phyloP scores from a whole-genome alignment of 2,113 vertebrate genomes.

The Dipodomys ordii region DNA sequence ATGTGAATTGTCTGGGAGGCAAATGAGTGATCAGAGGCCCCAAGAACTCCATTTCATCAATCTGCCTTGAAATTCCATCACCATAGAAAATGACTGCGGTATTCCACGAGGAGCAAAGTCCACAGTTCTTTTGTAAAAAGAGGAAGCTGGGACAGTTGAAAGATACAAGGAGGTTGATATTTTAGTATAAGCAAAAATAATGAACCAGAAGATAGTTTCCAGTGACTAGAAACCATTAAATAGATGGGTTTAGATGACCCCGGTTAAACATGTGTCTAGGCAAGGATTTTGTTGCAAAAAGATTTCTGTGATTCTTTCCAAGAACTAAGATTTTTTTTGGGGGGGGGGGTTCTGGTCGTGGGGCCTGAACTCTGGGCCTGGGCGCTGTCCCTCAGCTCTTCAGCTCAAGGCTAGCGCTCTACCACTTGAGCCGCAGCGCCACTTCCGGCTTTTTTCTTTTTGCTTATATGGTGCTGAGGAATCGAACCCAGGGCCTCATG shows the following conservation, averaged over 20 bases:
- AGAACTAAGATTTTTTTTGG: not conserved
- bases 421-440: too few relatives aligned
- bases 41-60: slow-evolving; percentile 57
- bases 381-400: too few relatives aligned
- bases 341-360: too few relatives aligned
- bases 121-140: slow-evolving; percentile 15
- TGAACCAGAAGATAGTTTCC: not conserved
- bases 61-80: slow-evolving; percentile 74
- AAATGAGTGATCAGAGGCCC: slow-evolving; percentile 46
- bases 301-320: not conserved
- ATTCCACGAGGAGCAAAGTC: slow-evolving; percentile 50
- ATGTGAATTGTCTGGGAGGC: slow-evolving; percentile 45
- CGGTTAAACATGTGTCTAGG: not conserved
- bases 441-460: too few relatives aligned
- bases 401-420: too few relatives aligned
- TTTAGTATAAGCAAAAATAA: not conserved
- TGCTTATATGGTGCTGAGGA: too few relatives aligned
- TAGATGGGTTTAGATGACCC: not conserved
- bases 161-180: slow-evolving; percentile 36
- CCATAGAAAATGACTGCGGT: slow-evolving; percentile 69
- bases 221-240: slow-evolving; percentile 18
- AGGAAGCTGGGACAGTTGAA: not conserved
- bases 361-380: too few relatives aligned
- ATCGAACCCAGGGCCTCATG: too few relatives aligned
- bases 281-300: not conserved